Evolutionary conservation across 37 sponge, comb jelly and placozoan species (phyloP), one percentile per base, ranked within the genome.

Genomic region (Tethya wilhelma): DNA sequence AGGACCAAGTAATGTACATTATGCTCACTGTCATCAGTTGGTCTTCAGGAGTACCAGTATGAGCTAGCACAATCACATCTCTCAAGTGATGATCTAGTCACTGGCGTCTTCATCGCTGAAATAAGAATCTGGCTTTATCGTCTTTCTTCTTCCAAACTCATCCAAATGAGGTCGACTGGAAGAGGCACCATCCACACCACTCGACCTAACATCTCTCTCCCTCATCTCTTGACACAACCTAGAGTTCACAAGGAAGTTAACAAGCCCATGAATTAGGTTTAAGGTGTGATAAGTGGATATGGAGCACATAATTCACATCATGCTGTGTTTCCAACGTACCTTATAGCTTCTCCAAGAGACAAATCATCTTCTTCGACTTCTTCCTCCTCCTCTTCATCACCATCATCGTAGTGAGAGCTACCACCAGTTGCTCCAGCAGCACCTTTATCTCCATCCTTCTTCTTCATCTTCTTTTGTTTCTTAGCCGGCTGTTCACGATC

Each of bases 61-160:
- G n/a, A n/a, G n/a, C n/a, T n/a, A n/a, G n/a, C n/a, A n/a, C n/a
- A n/a, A n/a, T n/a, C n/a, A n/a, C n/a, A n/a, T n/a, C n/a, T n/a
- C n/a, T n/a, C n/a, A n/a, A n/a, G n/a, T n/a, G n/a, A n/a, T n/a
- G n/a, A n/a, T n/a, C 36, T 26, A 86, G 42, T 86, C 87, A 74
- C 78, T 82, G 39, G 89, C 89, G 74, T 91, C 93, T 68, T 94
- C 95, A 44, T 94, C 95, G 69, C 93, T 91, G 78, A 94, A 94
- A 69, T 94, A 94, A 23, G 93, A 84, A 45, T 89, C 79, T 34
- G 84, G 86, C 38, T 84, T 88, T 2, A 88, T 41, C 0, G 77
- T 69, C 36, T 64, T 72, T 38, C 91, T 80, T 43, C 62, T 39
- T 22, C 59, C 41, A 17, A 20, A 22, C 36, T 66, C 56, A 9